Conservation (phyloP, 2,113 vertebrate genomes). For the Sphaerodactylus townsendi region DNA sequence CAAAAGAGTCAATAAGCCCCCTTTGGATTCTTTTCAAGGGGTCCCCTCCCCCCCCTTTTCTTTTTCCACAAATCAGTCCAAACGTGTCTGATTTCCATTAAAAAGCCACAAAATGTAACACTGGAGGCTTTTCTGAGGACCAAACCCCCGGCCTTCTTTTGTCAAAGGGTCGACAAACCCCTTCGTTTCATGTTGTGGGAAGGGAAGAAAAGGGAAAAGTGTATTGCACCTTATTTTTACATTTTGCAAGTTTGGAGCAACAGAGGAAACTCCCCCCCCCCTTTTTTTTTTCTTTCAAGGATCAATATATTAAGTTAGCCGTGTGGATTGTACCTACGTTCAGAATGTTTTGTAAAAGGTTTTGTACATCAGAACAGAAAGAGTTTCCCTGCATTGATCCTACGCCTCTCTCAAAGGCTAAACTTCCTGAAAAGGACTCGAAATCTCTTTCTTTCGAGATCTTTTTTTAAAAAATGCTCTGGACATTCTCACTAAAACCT, state of each 20-base stretch:
- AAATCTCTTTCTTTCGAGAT: constrained; percentile 26
- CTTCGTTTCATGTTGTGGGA: constrained; percentile 78
- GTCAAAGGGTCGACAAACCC: constrained; percentile 80
- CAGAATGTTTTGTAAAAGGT: constrained; percentile 20
- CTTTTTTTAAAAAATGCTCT: constrained; percentile 36
- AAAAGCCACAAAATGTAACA: constrained; percentile 86
- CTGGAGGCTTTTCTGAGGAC: constrained; percentile 76
- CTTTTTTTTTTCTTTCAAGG: constrained; percentile 2
- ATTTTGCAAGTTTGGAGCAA: constrained; percentile 7
- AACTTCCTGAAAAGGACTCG: constrained; percentile 6
- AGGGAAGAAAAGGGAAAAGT: constrained; percentile 65
- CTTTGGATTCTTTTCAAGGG: constrained; percentile 77
- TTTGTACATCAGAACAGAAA: not conserved
- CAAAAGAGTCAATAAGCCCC: constrained; percentile 82
- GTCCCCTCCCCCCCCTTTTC: constrained; percentile 47
- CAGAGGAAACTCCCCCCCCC: too few species aligned
- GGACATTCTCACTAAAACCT: constrained; percentile 15
- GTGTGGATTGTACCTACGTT: constrained; percentile 40
- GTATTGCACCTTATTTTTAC: constrained; percentile 89
- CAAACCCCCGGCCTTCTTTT: constrained; percentile 82
- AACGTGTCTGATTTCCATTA: constrained; percentile 89
- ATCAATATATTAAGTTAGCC: constrained; percentile 47
- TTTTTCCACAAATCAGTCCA: constrained; percentile 80
- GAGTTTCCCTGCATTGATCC: not conserved
- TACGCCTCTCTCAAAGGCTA: not conserved